phyloP scores from a whole-genome alignment of 2,888 invertebrate species.

The Tenthredo livida region DNA sequence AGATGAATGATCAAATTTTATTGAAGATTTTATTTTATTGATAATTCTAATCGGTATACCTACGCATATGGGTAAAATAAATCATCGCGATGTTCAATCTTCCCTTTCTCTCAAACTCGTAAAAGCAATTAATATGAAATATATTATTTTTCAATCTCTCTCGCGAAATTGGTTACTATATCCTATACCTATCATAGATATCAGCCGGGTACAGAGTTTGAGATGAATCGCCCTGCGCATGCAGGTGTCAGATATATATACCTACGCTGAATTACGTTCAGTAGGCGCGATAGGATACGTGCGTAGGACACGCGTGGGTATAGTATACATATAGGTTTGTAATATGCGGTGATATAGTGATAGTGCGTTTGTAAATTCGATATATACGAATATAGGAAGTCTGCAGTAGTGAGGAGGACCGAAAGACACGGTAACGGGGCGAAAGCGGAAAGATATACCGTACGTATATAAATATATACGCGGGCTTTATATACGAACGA shows the following conservation, averaged over 20 bases:
- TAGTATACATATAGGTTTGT: too few species aligned
- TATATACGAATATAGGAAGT: background rate
- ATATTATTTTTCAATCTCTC: too few species aligned
- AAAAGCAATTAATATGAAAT: too few species aligned
- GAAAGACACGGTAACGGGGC: background rate
- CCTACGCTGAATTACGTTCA: background rate
- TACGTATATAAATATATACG: conserved; percentile 24
- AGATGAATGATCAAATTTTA: too few species aligned
- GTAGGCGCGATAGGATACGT: background rate
- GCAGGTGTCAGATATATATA: background rate
- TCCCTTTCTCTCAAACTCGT: too few species aligned
- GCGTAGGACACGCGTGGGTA: background rate
- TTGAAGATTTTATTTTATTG: too few species aligned
- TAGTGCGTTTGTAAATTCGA: background rate
- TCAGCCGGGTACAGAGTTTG: background rate
- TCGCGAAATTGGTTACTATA: background rate
- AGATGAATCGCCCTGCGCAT: background rate
- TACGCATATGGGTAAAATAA: too few species aligned
- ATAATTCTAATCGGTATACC: too few species aligned
- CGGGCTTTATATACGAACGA: conserved; percentile 2
- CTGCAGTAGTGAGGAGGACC: background rate
- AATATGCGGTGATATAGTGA: too few species aligned
- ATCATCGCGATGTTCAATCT: too few species aligned
- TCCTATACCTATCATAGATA: too few species aligned
- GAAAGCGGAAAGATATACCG: conserved; percentile 10